Percentiles rank a stretch among this genome's conserved stretches.
Conservation (phyloP, 2,888 invertebrate genomes). For the Pseudoips prasinana region DNA sequence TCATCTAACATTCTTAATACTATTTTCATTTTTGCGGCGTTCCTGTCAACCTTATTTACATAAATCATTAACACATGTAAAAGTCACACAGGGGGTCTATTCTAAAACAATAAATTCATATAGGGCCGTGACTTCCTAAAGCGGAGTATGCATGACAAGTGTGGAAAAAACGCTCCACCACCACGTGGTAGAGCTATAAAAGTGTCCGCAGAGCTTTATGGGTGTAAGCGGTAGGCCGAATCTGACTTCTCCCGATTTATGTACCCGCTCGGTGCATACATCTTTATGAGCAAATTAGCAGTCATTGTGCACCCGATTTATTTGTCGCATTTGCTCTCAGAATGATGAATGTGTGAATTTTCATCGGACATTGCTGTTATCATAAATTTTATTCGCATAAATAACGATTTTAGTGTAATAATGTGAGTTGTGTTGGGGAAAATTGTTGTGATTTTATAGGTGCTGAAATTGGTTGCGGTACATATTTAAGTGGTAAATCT, state of each 20-base stretch:
- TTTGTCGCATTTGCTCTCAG: conserved; percentile 55
- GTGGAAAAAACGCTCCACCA: conserved; percentile 70
- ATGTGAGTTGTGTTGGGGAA: conserved; percentile 4
- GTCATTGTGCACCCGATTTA: conserved; percentile 78
- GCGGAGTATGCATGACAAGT: conserved; percentile 73
- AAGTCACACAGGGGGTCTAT: conserved; percentile 56
- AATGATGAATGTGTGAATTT: conserved; percentile 75
- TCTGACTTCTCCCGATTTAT: conserved; percentile 75
- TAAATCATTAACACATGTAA: conserved; percentile 33
- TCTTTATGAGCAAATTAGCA: conserved; percentile 81
- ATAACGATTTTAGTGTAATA: conserved; percentile 27
- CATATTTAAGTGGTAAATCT: background rate
- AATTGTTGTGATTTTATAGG: conserved; percentile 4
- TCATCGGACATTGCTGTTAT: conserved; percentile 37
- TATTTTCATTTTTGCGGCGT: too few species aligned
- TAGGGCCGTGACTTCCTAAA: conserved; percentile 56
- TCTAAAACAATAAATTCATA: conserved; percentile 76
- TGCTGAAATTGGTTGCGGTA: background rate
- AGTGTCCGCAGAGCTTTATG: conserved; percentile 79
- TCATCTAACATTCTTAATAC: too few species aligned
- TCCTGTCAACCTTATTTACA: conserved; percentile 20
- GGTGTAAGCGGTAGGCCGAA: conserved; percentile 79
- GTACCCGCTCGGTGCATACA: conserved; percentile 71
- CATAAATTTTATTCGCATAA: conserved; percentile 36
- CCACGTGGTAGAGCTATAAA: conserved; percentile 81